Conservation (phyloP, 1,140 invertebrate genomes). For the Aethina tumida region DNA sequence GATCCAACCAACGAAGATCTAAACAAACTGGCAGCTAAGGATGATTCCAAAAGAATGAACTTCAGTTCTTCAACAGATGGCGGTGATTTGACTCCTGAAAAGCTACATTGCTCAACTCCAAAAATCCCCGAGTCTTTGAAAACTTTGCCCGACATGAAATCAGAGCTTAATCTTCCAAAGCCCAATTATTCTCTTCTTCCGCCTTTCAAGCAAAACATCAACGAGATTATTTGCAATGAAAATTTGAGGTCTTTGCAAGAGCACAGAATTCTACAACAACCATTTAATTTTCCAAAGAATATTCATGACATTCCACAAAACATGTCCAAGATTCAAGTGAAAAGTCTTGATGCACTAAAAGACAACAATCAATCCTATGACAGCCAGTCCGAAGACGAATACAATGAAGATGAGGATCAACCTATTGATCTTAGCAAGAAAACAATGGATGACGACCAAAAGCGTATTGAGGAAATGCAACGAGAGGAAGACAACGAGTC, state of each 20-base stretch:
- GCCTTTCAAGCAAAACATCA: slow-evolving; percentile 15
- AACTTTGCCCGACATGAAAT: slow-evolving; percentile 5
- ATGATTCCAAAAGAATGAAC: slow-evolving; percentile 40
- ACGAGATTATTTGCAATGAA: slow-evolving; percentile 18
- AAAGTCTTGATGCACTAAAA: slow-evolving; percentile 48
- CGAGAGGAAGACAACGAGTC: slow-evolving; percentile 35
- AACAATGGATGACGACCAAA: slow-evolving; percentile 31
- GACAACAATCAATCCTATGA: slow-evolving; percentile 37
- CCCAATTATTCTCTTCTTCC: slow-evolving; percentile 17
- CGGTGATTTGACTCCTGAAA: slow-evolving; percentile 22
- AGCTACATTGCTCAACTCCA: slow-evolving; percentile 27
- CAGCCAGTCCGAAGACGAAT: slow-evolving; percentile 36
- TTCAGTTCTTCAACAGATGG: slow-evolving; percentile 20
- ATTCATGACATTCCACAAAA: slow-evolving; percentile 18
- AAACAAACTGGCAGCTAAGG: slow-evolving; percentile 41
- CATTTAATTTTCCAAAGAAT: slow-evolving; percentile 16
- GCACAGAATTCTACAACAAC: slow-evolving; percentile 13
- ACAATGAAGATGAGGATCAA: slow-evolving; percentile 43
- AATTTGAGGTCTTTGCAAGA: slow-evolving; percentile 18
- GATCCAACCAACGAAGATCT: slow-evolving; percentile 65
- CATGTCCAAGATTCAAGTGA: slow-evolving; percentile 48
- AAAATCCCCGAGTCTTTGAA: too few species aligned
- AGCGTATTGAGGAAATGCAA: slow-evolving; percentile 8
- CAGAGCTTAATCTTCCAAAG: slow-evolving; percentile 15
- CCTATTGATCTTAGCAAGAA: slow-evolving; percentile 84